phyloP scores from a whole-genome alignment of 2,888 invertebrate genomes.

The Phalera bucephala region DNA sequence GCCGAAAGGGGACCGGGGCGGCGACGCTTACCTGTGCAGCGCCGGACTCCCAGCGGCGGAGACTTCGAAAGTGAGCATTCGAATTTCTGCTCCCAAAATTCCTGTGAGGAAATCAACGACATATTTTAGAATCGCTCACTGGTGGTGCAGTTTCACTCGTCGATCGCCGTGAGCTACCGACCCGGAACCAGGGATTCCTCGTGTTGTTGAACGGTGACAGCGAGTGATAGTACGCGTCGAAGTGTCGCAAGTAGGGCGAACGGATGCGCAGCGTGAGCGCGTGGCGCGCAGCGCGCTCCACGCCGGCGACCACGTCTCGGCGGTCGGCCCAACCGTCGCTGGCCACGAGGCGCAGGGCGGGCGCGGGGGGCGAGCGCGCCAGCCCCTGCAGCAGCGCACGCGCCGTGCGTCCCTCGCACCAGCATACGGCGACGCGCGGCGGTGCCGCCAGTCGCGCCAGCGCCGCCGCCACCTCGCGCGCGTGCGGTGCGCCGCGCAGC shows the following conservation, averaged over 20 bases:
- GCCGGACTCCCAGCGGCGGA: constrained; percentile 8
- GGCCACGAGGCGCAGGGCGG: constrained; percentile 83
- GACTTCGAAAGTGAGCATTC: constrained; percentile 76
- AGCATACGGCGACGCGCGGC: constrained; percentile 87
- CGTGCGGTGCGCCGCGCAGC: constrained; percentile 40
- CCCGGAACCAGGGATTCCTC: constrained; percentile 88
- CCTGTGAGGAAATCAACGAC: constrained; percentile 74
- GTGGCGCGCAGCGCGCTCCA: constrained; percentile 86
- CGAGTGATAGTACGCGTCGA: constrained; percentile 86
- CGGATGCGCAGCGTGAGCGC: constrained; percentile 89
- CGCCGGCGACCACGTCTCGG: constrained; percentile 87
- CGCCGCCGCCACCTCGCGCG: constrained; percentile 38
- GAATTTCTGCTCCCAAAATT: constrained; percentile 90
- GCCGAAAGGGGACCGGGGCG: too few species aligned
- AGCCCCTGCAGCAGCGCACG: constrained; percentile 85
- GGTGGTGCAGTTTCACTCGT: too few species aligned
- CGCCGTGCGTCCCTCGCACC: constrained; percentile 90
- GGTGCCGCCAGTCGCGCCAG: constrained; percentile 71
- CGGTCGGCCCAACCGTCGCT: constrained; percentile 90
- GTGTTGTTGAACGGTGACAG: constrained; percentile 85
- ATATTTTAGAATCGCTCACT: too few species aligned
- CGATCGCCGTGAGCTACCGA: constrained; percentile 5
- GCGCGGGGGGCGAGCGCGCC: constrained; percentile 74
- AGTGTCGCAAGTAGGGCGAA: constrained; percentile 85
- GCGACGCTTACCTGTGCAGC: constrained; percentile 38